Percentiles rank a stretch among this genome's conserved stretches.
Evolutionary conservation across 1,140 invertebrate species (phyloP).

Genomic region (Drosophila parvula): DNA sequence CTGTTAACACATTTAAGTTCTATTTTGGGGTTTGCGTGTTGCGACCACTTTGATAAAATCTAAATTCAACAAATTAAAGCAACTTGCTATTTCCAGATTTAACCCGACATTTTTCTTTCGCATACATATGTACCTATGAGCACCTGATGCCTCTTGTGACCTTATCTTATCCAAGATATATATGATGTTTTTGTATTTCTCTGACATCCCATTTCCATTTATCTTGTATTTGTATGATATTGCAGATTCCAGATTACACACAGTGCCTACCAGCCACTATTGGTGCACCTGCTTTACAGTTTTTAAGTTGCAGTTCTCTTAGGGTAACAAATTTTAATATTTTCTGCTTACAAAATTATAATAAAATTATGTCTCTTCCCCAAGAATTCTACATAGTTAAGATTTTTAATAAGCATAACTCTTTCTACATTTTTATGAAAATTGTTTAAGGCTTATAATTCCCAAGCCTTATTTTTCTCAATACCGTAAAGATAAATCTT

Average conservation of each 20-base stretch:
- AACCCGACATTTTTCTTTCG: constrained; percentile 5
- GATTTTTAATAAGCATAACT: background rate
- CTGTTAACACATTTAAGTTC: background rate
- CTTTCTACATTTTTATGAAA: background rate
- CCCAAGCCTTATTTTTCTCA: background rate
- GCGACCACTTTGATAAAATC: background rate
- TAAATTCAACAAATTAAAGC: background rate
- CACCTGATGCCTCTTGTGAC: constrained; percentile 12
- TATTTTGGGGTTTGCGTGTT: background rate
- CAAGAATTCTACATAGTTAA: background rate
- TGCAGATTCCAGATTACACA: constrained; percentile 6
- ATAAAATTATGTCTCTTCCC: background rate
- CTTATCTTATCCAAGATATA: constrained; percentile 46
- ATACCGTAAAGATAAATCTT: background rate
- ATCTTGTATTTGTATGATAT: constrained; percentile 25
- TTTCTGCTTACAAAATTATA: background rate
- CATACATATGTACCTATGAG: background rate
- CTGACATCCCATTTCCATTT: constrained; percentile 33
- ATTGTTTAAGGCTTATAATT: background rate
- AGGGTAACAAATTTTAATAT: background rate
- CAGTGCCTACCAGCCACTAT: background rate
- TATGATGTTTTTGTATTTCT: constrained; percentile 37
- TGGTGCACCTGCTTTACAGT: background rate
- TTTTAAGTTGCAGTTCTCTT: background rate
- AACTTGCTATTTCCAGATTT: constrained; percentile 21